Evolutionary conservation across 2,888 invertebrate species (phyloP), one percentile per base, ranked within the genome.

Genomic region (Sepioteuthis lessoniana): DNA sequence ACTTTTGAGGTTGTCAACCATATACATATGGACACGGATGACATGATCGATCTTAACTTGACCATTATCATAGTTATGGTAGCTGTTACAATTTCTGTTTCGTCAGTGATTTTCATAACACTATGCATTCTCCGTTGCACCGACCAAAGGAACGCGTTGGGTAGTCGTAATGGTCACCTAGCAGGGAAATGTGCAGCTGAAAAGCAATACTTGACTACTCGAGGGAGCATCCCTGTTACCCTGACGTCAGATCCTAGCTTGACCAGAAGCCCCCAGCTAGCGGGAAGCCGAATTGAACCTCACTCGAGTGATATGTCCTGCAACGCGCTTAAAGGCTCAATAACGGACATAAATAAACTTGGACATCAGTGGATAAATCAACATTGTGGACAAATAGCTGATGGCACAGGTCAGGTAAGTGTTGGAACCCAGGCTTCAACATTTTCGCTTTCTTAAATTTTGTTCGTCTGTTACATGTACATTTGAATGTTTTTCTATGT

Each of bases 341-440:
- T 76, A 76, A 76, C 76, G n/a, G 76, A 76, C 35, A 76, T 76
- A 76, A 76, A 76, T 35, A 76, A 76, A 76, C 76, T n/a, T 76
- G 76, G 76, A 76, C 76, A 76, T n/a, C 76, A 76, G 35, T 76
- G 76, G 76, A 76, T 76, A 76, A 76, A 76, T 35, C 76, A 76
- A 35, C 76, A 76, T 13, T 76, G 76, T 3, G n/a, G 76, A 76
- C 76, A 76, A 76, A n/a, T 76, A 76, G n/a, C 13, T 10, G 76
- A 76, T 76, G 76, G 76, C 76, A 76, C 76, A 76, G 76, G 76
- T 76, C 76, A 76, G 76, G 76, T 76, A 76, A 76, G 76, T 76
- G 76, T 76, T 76, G 76, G 76, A 76, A n/a, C 76, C 76, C 13
- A 16, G 76, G 76, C 76, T 76, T 76, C 76, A 76, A 76, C 76